Conservation (phyloP, 30 jellyfish, hydroid and myxozoan species). For the Sanderia malayensis region DNA sequence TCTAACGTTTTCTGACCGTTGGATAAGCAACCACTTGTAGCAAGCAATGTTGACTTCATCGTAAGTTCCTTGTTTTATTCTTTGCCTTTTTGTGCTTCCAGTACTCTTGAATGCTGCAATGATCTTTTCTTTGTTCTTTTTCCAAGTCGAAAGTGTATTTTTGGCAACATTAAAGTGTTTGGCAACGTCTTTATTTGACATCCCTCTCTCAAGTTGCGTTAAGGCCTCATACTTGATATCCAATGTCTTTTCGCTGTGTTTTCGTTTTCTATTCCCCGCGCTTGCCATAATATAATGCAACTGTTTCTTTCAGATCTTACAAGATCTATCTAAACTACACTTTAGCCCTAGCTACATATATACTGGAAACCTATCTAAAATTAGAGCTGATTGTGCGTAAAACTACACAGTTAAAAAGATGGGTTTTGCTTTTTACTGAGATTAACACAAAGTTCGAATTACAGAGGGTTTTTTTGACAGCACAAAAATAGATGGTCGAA, state of each 20-base stretch:
- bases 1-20: slow-evolving; percentile 25
- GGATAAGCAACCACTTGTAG: slow-evolving; percentile 14
- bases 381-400: too few species aligned
- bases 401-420: too few species aligned
- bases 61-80: neutral
- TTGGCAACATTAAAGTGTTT: slow-evolving; percentile 9
- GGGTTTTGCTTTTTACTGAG: too few species aligned
- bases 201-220: slow-evolving; percentile 16
- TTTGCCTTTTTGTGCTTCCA: neutral
- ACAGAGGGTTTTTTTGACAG: too few species aligned
- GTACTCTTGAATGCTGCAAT: neutral
- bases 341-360: too few species aligned
- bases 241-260: neutral
- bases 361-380: too few species aligned
- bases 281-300: too few species aligned
- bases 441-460: too few species aligned
- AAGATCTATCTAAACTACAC: too few species aligned
- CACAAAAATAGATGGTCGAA: too few species aligned
- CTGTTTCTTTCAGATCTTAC: too few species aligned
- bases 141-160: slow-evolving; percentile 24
- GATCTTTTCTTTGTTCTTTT: slow-evolving; percentile 12
- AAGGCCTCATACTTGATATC: slow-evolving; percentile 11
- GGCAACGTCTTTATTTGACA: slow-evolving; percentile 12
- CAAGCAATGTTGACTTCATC: slow-evolving; percentile 15
- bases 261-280: slow-evolving; percentile 10